These are phyloP conservation scores for Lasiommata megera DNA, from an alignment of 2,888 invertebrate genomes.

Conservation along the genomic window DNA sequence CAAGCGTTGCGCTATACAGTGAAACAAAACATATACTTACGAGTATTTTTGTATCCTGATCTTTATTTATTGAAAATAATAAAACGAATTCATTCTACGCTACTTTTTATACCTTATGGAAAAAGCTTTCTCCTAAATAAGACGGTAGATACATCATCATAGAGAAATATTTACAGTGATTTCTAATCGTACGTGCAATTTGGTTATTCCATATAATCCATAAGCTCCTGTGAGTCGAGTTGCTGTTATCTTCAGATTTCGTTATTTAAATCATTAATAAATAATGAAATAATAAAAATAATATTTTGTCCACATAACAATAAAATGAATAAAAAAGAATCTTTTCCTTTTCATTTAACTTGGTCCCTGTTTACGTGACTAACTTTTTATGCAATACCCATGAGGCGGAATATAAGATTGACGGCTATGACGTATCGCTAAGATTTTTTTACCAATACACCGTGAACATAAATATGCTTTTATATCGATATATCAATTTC, in stretches of 20 bases:
- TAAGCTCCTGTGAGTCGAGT: too few species aligned
- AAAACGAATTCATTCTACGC: too few species aligned
- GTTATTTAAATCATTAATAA: background rate
- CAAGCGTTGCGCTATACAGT: too few species aligned
- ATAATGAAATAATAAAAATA: background rate
- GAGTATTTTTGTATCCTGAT: too few species aligned
- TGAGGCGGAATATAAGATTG: conserved; percentile 62
- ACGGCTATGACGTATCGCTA: conserved; percentile 78
- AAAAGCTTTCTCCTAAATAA: too few species aligned
- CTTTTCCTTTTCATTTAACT: conserved; percentile 34
- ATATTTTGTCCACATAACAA: conserved; percentile 8
- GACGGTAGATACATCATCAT: too few species aligned
- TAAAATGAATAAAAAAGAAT: conserved; percentile 6
- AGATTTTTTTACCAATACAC: conserved; percentile 71
- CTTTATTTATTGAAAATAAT: too few species aligned
- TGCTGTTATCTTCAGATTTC: background rate
- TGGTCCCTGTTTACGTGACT: conserved; percentile 34
- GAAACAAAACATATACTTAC: too few species aligned
- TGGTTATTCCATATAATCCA: too few species aligned
- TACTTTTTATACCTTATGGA: too few species aligned
- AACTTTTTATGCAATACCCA: conserved; percentile 69
- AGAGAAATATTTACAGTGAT: too few species aligned
- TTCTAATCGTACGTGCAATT: too few species aligned
- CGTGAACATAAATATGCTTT: conserved; percentile 79
- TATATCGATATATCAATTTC: conserved; percentile 78